Evolutionary conservation across 2,888 invertebrate genomes (phyloP).

Genomic region (Tinea semifulvella): DNA sequence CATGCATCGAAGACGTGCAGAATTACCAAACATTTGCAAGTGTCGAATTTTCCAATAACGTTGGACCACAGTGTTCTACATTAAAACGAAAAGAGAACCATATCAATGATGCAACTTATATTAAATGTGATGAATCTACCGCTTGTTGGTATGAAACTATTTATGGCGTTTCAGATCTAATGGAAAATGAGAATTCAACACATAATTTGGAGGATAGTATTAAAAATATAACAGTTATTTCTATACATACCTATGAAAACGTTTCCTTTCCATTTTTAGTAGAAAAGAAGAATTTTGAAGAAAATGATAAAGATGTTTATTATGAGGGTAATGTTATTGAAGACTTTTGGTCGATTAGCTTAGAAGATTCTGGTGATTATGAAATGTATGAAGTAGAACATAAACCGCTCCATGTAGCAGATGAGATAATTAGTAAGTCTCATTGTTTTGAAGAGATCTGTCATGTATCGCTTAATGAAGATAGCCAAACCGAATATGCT

Average conservation of each 20-base stretch:
- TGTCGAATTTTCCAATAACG: conserved; percentile 28
- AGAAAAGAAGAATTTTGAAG: neutral
- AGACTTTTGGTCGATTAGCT: neutral
- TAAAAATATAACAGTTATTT: conserved; percentile 16
- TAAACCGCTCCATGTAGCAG: conserved; percentile 19
- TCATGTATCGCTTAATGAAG: conserved; percentile 24
- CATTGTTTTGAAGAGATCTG: conserved; percentile 29
- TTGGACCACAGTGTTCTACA: conserved; percentile 29
- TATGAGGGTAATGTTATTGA: neutral
- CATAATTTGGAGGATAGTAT: neutral
- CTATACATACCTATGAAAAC: conserved; percentile 11
- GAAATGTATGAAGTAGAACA: neutral
- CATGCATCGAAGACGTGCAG: conserved; percentile 34
- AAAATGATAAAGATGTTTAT: neutral
- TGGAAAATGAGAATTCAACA: conserved; percentile 4
- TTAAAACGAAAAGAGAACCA: conserved; percentile 31
- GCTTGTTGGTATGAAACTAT: conserved; percentile 51
- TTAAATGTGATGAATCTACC: conserved; percentile 4
- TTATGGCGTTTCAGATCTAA: conserved; percentile 42
- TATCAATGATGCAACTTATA: neutral
- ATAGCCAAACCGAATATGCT: conserved; percentile 36
- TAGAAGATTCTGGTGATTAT: neutral
- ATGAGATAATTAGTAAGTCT: conserved; percentile 39
- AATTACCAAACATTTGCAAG: conserved; percentile 44
- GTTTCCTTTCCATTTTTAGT: neutral